Percentiles rank a stretch among this genome's conserved stretches.
Conservation (phyloP, 2,797 vertebrate genomes). For the Enteromius paludinosus region DNA sequence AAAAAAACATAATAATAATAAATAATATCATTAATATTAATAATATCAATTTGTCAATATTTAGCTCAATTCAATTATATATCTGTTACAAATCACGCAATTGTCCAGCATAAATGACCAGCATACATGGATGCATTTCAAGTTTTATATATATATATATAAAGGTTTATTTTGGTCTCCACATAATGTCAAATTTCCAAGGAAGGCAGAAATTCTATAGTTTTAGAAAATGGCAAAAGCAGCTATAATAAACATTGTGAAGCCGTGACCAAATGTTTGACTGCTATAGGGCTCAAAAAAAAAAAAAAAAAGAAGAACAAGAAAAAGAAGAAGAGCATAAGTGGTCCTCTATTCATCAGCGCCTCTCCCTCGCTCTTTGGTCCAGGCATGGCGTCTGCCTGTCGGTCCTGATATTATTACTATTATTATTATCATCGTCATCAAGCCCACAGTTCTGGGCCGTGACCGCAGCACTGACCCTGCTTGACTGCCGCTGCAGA, state of each 20-base stretch:
- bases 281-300: neutral
- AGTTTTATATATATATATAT: neutral
- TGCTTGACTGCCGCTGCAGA: conserved; percentile 48
- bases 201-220: neutral
- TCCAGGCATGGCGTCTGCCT: conserved; percentile 47
- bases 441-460: conserved; percentile 49
- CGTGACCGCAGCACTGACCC: conserved; percentile 52
- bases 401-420: conserved; percentile 57
- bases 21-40: too few species aligned
- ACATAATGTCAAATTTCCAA: neutral
- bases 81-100: neutral
- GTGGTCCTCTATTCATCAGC: conserved; percentile 17
- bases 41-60: too few species aligned
- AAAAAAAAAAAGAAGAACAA: neutral
- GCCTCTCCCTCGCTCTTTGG: conserved; percentile 37
- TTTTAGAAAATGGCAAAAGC: neutral
- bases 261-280: neutral
- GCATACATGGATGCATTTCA: neutral
- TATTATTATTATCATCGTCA: conserved; percentile 58
- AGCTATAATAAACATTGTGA: neutral
- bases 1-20: neutral
- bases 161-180: neutral
- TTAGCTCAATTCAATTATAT: too few species aligned
- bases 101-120: too few species aligned
- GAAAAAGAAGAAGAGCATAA: conserved; percentile 15